These are phyloP conservation scores for Vannuccia rotundouncinata DNA, from an alignment of 2,888 invertebrate species.

Conservation along the genomic window DNA sequence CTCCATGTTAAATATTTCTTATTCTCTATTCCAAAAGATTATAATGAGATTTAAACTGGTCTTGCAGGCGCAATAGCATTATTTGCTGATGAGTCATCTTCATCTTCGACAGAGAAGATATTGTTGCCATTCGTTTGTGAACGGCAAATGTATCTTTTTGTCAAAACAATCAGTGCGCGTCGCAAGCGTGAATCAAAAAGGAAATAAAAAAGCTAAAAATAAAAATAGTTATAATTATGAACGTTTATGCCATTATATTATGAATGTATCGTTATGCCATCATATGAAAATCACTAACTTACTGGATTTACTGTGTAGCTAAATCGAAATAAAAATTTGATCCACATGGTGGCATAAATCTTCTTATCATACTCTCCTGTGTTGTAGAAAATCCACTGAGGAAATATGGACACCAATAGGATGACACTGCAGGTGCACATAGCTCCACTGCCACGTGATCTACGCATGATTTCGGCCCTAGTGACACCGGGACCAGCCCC, in stretches of 20 bases:
- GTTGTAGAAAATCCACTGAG: slow-evolving; percentile 14
- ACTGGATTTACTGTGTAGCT: not conserved
- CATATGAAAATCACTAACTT: too few species aligned
- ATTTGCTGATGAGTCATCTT: not conserved
- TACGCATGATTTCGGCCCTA: not conserved
- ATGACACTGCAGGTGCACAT: not conserved
- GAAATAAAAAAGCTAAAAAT: not conserved
- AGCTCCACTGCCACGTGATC: slow-evolving; percentile 1
- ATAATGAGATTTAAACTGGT: not conserved
- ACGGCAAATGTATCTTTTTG: not conserved
- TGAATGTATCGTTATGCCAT: too few species aligned
- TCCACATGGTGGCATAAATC: not conserved
- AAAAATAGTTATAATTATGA: too few species aligned
- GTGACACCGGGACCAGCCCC: not conserved
- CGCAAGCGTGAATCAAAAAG: not conserved
- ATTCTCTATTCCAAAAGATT: too few species aligned
- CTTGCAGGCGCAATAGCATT: not conserved
- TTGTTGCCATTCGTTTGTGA: not conserved
- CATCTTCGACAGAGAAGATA: not conserved
- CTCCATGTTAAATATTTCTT: too few species aligned
- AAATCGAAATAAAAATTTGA: not conserved
- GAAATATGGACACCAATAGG: not conserved
- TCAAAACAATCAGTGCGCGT: not conserved
- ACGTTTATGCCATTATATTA: too few species aligned
- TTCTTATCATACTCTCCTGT: slow-evolving; percentile 6